A percentile compares a stretch with the other conserved stretches of the same genome.
phyloP scores from a whole-genome alignment of 2,888 invertebrate genomes.

The Drosophila nr. medialis region DNA sequence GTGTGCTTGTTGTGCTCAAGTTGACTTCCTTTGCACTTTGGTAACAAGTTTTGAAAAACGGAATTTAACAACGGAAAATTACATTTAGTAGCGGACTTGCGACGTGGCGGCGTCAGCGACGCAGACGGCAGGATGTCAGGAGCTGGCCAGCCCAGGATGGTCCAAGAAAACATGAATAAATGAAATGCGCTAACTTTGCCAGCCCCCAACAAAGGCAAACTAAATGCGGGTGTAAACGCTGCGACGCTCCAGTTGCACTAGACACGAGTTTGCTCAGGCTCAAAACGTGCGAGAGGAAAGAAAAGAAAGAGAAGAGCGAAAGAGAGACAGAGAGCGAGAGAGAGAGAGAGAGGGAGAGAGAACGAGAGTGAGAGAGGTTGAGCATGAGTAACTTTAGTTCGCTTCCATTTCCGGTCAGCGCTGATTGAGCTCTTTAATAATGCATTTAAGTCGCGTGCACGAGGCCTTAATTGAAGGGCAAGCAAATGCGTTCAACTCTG shows the following conservation, averaged over 20 bases:
- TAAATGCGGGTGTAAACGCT: slow-evolving; percentile 73
- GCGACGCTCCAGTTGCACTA: slow-evolving; percentile 47
- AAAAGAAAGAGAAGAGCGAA: not conserved
- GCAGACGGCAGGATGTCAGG: slow-evolving; percentile 7
- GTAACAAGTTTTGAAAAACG: slow-evolving; percentile 76
- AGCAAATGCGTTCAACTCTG: slow-evolving; percentile 19
- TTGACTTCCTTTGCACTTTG: slow-evolving; percentile 81
- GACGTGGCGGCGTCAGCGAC: slow-evolving; percentile 27
- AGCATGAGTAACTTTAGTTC: slow-evolving; percentile 31
- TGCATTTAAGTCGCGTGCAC: slow-evolving; percentile 38
- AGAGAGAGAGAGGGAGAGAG: slow-evolving; percentile 1
- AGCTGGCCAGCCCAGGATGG: slow-evolving; percentile 27
- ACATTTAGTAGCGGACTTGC: slow-evolving; percentile 74
- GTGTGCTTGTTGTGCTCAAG: slow-evolving; percentile 69
- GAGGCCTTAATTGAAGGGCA: slow-evolving; percentile 40
- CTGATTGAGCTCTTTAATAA: slow-evolving; percentile 73
- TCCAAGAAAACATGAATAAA: slow-evolving; percentile 77
- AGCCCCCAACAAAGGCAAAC: slow-evolving; percentile 69
- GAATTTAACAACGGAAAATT: slow-evolving; percentile 81
- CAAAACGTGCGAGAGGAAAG: slow-evolving; percentile 15
- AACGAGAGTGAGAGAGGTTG: slow-evolving; percentile 2
- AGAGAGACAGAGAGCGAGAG: not conserved
- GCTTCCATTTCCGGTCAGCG: slow-evolving; percentile 63
- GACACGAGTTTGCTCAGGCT: slow-evolving; percentile 5
- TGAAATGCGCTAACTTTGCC: slow-evolving; percentile 76